Conservation (phyloP, 1,140 invertebrate genomes). For the Heliothis subflexa region DNA sequence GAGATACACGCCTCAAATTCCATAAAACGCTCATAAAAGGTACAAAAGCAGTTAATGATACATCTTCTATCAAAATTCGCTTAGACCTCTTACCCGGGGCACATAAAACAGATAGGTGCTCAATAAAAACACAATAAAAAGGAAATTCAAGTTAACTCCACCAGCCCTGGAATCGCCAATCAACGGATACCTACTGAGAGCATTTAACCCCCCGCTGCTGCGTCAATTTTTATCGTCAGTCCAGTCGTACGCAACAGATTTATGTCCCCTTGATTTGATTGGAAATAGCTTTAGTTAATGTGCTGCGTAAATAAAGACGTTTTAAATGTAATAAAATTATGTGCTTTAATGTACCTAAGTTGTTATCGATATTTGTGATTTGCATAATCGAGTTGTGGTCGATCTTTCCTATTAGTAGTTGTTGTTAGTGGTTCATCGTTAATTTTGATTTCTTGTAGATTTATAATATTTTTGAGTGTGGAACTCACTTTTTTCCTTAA, state of each 20-base stretch:
- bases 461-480: neutral
- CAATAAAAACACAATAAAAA: constrained; percentile 47
- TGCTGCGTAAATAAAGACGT: constrained; percentile 46
- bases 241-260: constrained; percentile 40
- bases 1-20: constrained; percentile 17
- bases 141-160: constrained; percentile 44
- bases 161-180: constrained; percentile 45
- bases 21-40: constrained; percentile 23
- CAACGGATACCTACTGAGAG: constrained; percentile 45
- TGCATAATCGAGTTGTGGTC: constrained; percentile 28
- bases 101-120: constrained; percentile 45
- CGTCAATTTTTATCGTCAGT: constrained; percentile 47
- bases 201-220: constrained; percentile 38
- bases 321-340: constrained; percentile 46
- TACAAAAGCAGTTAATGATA: constrained; percentile 33
- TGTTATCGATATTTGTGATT: constrained; percentile 20
- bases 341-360: constrained; percentile 32
- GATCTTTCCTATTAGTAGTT: constrained; percentile 1
- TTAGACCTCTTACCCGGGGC: constrained; percentile 31
- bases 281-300: constrained; percentile 47
- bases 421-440: constrained; percentile 3
- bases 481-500: neutral
- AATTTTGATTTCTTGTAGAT: constrained; percentile 1
- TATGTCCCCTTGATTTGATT: constrained; percentile 44
- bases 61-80: constrained; percentile 41